A percentile compares a stretch with the other conserved stretches of the same genome.
phyloP scores from a whole-genome alignment of 2,888 invertebrate species.

The Bombylius discolor region DNA sequence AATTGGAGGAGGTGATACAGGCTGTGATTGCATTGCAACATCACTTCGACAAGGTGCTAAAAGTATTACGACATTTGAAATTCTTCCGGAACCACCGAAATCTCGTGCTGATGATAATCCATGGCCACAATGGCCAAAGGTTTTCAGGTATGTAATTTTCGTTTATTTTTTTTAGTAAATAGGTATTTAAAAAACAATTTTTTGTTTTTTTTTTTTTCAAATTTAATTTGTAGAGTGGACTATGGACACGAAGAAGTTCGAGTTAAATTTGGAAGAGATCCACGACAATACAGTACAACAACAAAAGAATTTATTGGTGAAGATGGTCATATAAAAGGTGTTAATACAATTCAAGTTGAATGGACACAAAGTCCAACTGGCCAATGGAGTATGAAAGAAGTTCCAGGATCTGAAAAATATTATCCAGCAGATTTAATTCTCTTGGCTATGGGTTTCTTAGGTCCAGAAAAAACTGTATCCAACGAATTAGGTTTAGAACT shows the following conservation, averaged over 20 bases:
- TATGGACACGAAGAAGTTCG: constrained; percentile 97
- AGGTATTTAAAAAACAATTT: background rate
- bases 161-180: background rate
- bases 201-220: background rate
- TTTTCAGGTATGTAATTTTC: constrained; percentile 52
- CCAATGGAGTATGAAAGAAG: constrained; percentile 86
- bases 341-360: constrained; percentile 78
- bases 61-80: constrained; percentile 88
- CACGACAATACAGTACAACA: constrained; percentile 82
- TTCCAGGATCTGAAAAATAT: constrained; percentile 62
- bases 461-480: constrained; percentile 83
- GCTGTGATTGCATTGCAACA: constrained; percentile 97
- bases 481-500: constrained; percentile 66
- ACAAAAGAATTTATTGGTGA: constrained; percentile 92
- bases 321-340: constrained; percentile 77
- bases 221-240: constrained; percentile 53
- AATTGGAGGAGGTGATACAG: constrained; percentile 79
- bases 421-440: constrained; percentile 84
- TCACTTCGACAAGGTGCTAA: constrained; percentile 84
- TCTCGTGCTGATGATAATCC: constrained; percentile 80
- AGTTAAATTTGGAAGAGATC: constrained; percentile 83
- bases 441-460: constrained; percentile 97
- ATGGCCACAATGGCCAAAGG: constrained; percentile 97
- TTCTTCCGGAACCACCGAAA: constrained; percentile 80
- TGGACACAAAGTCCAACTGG: constrained; percentile 89